These are phyloP conservation scores for Sebastes vulpes DNA, from an alignment of 2,797 vertebrate species.

Conservation along the genomic window DNA sequence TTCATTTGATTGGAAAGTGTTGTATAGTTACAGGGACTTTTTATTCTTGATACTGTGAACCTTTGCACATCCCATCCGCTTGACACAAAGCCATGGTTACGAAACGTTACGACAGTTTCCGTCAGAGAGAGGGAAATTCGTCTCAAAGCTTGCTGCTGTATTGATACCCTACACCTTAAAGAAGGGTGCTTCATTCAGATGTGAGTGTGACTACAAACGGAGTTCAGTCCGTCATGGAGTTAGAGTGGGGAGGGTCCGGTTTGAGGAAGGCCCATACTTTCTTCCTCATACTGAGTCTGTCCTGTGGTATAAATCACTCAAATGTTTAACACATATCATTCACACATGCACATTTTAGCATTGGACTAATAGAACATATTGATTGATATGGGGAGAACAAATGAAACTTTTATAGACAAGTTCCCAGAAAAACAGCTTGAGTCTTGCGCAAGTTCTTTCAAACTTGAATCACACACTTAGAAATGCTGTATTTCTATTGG, in stretches of 20 bases:
- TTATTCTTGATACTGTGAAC: no score
- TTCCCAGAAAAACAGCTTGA: neutral
- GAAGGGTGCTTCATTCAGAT: neutral
- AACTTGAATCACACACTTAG: slow-evolving; percentile 11
- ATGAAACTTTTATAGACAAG: neutral
- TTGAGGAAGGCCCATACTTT: neutral
- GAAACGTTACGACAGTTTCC: neutral
- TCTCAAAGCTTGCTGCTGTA: neutral
- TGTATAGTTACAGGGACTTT: no score
- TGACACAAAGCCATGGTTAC: neutral
- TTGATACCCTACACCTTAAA: neutral
- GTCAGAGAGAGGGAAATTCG: neutral
- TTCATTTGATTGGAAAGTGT: neutral
- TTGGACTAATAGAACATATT: neutral
- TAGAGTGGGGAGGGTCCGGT: no score
- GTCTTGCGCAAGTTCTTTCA: neutral
- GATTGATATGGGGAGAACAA: neutral
- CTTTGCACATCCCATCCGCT: no score
- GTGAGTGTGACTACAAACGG: neutral
- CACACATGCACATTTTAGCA: neutral
- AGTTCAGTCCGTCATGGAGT: no score
- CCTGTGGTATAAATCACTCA: neutral
- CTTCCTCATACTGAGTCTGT: neutral
- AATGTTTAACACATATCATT: neutral
- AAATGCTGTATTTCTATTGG: slow-evolving; percentile 23